Evolutionary conservation across 2,888 invertebrate species (phyloP).

Genomic region (Drosophila robusta): DNA sequence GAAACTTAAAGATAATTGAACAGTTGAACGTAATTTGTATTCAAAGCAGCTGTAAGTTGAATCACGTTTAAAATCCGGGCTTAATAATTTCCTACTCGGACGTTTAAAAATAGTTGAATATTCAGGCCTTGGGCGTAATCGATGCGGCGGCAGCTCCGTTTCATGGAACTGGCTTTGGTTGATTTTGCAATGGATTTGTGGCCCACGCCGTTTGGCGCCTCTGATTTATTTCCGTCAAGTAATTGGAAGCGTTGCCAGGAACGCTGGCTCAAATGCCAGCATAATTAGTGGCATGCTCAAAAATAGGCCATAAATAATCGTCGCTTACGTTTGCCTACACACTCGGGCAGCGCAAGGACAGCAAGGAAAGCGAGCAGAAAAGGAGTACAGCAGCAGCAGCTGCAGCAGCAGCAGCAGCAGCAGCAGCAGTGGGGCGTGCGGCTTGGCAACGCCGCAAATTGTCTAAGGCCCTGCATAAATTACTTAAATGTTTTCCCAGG

Average conservation of each 20-base stretch:
- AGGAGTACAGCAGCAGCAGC: constrained; percentile 2
- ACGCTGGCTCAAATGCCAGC: constrained; percentile 66
- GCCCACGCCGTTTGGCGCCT: constrained; percentile 52
- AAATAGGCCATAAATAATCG: constrained; percentile 80
- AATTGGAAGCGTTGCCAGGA: constrained; percentile 71
- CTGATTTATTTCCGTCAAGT: constrained; percentile 76
- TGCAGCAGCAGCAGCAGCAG: neutral
- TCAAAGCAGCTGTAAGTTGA: constrained; percentile 1
- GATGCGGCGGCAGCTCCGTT: constrained; percentile 23
- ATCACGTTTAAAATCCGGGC: neutral
- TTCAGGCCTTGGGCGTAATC: constrained; percentile 24
- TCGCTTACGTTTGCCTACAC: constrained; percentile 47
- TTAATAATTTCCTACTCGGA: neutral
- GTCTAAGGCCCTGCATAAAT: constrained; percentile 75
- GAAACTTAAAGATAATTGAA: neutral
- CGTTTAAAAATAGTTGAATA: neutral
- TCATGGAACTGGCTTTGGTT: constrained; percentile 24
- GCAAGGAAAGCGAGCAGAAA: neutral
- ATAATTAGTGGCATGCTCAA: constrained; percentile 77
- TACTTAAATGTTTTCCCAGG: constrained; percentile 70
- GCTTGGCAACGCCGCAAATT: constrained; percentile 55
- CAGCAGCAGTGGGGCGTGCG: neutral
- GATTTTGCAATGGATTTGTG: constrained; percentile 48
- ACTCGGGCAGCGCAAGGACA: neutral
- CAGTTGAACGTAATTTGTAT: neutral